Evolutionary conservation across 2,888 invertebrate species (phyloP), one percentile per base, ranked within the genome.

Genomic region (Patella depressa): DNA sequence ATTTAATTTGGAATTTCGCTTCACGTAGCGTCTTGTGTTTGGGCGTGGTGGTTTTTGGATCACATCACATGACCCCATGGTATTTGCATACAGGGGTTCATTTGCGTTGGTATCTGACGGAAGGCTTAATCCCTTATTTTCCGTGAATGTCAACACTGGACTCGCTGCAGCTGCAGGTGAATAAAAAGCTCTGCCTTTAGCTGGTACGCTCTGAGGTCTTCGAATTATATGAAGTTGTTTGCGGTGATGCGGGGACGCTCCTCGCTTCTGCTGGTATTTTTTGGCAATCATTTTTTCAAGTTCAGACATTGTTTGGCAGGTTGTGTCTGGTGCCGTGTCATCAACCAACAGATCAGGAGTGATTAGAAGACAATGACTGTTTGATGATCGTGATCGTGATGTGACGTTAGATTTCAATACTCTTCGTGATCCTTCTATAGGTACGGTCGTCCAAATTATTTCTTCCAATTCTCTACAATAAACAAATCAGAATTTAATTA

Each of bases 201-300:
- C 65, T 15, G 65, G 65, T 3, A 65, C 65, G 24, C 65, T 65
- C 24, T 65, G 65, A 3, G 65, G 65, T 3, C 65, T 9, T 65
- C 65, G 65, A 65, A 65, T 65, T 12, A 65, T 65, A 65, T 65
- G 65, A 3, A 65, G 24, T 14, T 65, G 65, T 65, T 65, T 65
- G 11, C 65, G 65, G 7, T 65, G 65, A 65, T 65, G 65, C 2
- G 65, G 65, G 0, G 65, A 65, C 11, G 65, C 65, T 11, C 19
- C 65, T 5, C 65, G 65, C 9, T 65, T 65, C 65, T 65, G 65
- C 24, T 65, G 65, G 14, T 65, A 65, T 65, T 65, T 65, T 65
- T 65, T 65, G 7, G 65, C 65, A 1, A 65, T 65, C 65, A 65
- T 65, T 65, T 65, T 65, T 19, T 65, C 65, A 14, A 65, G 65